Percentiles rank a stretch among this genome's conserved stretches.
Conservation (phyloP, 2,113 vertebrate genomes). For the Cynocephalus volans region DNA sequence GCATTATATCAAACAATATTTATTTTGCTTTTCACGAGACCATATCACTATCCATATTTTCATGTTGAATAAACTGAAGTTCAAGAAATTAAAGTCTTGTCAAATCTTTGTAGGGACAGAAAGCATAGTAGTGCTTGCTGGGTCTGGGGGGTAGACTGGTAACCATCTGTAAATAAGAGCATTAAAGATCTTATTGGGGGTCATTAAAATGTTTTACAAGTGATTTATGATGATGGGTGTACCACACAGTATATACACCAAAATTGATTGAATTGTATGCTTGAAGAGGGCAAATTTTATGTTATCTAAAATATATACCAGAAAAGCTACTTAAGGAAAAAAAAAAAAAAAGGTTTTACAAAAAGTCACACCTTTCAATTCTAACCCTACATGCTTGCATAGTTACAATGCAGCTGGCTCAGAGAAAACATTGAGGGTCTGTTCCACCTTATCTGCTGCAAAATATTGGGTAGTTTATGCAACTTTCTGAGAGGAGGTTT, state of each 20-base stretch:
- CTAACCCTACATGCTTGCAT: accelerated
- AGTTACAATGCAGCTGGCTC: background rate
- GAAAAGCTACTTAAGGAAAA: background rate
- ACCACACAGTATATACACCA: background rate
- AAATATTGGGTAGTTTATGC: background rate
- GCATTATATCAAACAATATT: background rate
- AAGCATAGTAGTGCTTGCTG: background rate
- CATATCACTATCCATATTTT: background rate
- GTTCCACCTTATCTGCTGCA: background rate
- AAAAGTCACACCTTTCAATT: background rate
- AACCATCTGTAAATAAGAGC: background rate
- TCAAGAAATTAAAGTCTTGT: background rate
- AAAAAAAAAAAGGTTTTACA: background rate
- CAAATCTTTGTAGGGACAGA: background rate
- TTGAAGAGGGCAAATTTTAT: background rate
- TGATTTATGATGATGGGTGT: background rate
- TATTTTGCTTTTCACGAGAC: background rate
- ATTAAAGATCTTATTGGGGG: background rate
- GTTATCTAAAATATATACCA: background rate
- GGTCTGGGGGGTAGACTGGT: background rate
- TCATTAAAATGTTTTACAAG: background rate
- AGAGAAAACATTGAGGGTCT: background rate
- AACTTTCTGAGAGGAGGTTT: background rate
- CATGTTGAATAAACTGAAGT: background rate
- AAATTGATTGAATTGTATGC: background rate